Evolutionary conservation across 2,797 vertebrate species (phyloP), one percentile per base, ranked within the genome.

Genomic region (Octomys mimax): DNA sequence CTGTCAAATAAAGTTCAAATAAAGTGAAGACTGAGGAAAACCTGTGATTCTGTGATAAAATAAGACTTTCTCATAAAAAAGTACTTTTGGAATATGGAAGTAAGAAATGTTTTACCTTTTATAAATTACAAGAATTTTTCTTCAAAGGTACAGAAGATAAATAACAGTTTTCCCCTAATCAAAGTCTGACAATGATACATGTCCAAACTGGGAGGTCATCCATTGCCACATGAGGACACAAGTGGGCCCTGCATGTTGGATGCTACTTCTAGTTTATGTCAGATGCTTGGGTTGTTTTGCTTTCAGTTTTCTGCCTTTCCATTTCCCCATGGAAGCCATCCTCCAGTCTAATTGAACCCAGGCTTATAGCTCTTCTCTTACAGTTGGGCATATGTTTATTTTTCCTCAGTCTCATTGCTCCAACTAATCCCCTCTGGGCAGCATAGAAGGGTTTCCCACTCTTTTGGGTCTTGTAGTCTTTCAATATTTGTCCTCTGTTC

Each of bases 101-200:
- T 24, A 89, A 78, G 75, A 62, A 64, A 80, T 8, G 39, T 92
- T 87, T 91, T 82, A n/a, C 28, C n/a, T 64, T 21, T 91, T 36
- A 31, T 46, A 85, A 83, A 36, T 95, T 91, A 92, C 39, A 92
- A 33, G 16, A 24, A 70, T 73, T 96, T 39, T 46, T 91, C 42
- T 84, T 93, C 78, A 81, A 95, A 62, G 87, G 21, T 61, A 84
- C 10, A 57, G 36, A 94, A 92, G 96, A 92, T 18, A 33, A 94
- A 82, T 18, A 92, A 71, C n/a, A 92, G 54, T n/a, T 80, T 85
- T 62, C 36, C 79, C 26, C 18, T 81, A 83, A 46, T 79, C 22
- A 77, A 95, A 95, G 26, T 75, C 59, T 89, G 52, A 88, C 79
- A 95, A 85, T 79, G 91, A 89, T 80, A 89, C 66, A 66, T 78